Evolutionary conservation across 2,797 vertebrate species (phyloP).

Genomic region (Chiloscyllium punctatum): DNA sequence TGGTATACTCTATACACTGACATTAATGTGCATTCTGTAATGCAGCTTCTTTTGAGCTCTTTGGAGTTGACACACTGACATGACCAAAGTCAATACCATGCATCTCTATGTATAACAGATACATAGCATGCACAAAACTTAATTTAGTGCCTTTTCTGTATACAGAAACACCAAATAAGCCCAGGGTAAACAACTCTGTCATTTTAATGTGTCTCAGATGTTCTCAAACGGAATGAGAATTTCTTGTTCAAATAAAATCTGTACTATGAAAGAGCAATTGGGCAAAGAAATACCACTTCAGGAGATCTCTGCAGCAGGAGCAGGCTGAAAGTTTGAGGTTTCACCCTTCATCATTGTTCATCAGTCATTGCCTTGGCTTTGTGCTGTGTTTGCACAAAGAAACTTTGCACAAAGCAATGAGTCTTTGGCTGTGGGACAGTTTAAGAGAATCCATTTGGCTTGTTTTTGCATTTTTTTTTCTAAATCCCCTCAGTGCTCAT

Average conservation of each 20-base stretch:
- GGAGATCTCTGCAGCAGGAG: constrained; percentile 15
- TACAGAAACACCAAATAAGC: constrained; percentile 3
- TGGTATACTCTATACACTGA: background rate
- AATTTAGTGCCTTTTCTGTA: constrained; percentile 11
- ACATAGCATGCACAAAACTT: constrained; percentile 27
- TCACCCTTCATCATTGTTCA: background rate
- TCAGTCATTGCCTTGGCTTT: constrained; percentile 15
- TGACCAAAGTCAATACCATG: background rate
- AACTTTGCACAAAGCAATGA: background rate
- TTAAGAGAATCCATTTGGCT: constrained; percentile 28
- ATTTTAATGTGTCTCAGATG: background rate
- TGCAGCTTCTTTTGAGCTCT: background rate
- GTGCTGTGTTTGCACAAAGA: background rate
- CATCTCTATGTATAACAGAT: background rate
- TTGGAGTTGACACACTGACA: background rate
- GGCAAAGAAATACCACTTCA: background rate
- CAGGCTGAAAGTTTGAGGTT: background rate
- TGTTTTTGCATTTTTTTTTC: background rate
- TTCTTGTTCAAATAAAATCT: background rate
- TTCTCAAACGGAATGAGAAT: background rate
- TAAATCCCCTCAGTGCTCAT: background rate
- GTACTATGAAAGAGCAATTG: background rate
- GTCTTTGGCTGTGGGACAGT: constrained; percentile 30
- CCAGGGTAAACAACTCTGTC: background rate
- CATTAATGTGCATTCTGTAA: background rate